Base-by-base conservation (phyloP, 2,888 invertebrate species). In the Drosophila quinaria region DNA sequence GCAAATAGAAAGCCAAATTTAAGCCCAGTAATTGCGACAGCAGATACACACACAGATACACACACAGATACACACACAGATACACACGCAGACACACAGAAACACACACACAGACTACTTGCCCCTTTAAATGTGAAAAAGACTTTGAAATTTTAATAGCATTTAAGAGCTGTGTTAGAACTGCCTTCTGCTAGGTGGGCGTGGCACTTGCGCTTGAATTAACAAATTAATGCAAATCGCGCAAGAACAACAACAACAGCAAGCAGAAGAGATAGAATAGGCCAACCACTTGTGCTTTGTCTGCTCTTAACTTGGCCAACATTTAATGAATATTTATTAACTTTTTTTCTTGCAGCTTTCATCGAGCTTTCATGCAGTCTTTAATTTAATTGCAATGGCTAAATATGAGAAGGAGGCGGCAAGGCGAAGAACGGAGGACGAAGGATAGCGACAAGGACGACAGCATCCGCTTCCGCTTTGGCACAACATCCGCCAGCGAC, bases 161-260 rank as follows among this genome's bases (percentile, higher is more conserved):
- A 67, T 82, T 82, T 78, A 80, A 81, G 77, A 69, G 80, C 29
- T 35, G 19, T 59, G 59, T 64, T 37, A 73, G 78, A 76, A 71
- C 72, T n/a, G 19, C n/a, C 55, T 44, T 15, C 8, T 11, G 3
- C 4, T 4, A 22, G 29, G 47, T 42, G 10, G 80, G 81, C 82
- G 76, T 78, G 82, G 70, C 68, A 70, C 44, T 81, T 72, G 74
- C 87, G 88, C 87, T 88, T 90, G 87, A 88, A 86, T 90, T 90
- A 88, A 90, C 87, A 90, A 87, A 87, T 87, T 87, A 87, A 87
- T 90, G 89, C 89, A 88, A 88, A 88, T 90, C 69, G 70, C 61
- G 69, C 67, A n/a, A n/a, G 19, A 64, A 70, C 55, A 78, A 75
- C 61, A 70, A 51, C 19, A 54, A 9, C 11, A 5, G n/a, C 25